Percentiles rank a stretch among this genome's conserved stretches.
Evolutionary conservation across 2,113 vertebrate species (phyloP).

Genomic region (Bubo scandiacus): DNA sequence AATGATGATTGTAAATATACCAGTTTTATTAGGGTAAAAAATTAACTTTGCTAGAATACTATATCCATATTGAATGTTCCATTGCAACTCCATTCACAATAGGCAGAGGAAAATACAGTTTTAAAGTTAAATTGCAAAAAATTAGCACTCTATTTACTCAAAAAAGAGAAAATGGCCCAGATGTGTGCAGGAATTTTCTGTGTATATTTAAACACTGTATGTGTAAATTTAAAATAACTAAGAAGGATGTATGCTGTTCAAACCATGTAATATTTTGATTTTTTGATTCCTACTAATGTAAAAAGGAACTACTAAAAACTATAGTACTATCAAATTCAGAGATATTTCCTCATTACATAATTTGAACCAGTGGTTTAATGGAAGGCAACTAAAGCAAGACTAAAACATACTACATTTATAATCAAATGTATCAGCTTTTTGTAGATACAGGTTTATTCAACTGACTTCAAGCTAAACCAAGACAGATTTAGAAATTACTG

Average conservation of each 20-base stretch:
- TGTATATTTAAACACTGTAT: neutral
- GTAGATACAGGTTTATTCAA: neutral
- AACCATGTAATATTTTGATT: neutral
- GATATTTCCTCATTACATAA: neutral
- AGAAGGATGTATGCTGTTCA: neutral
- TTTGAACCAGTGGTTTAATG: neutral
- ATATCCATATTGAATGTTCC: neutral
- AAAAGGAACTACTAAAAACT: neutral
- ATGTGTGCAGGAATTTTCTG: neutral
- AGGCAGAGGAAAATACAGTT: neutral
- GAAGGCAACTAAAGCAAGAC: neutral
- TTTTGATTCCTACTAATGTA: neutral
- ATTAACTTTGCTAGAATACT: neutral
- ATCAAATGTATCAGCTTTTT: neutral
- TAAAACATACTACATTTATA: neutral
- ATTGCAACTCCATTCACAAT: neutral
- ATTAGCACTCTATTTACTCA: neutral
- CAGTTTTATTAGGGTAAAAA: neutral
- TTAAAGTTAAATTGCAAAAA: neutral
- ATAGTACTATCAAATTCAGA: neutral
- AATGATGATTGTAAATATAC: neutral
- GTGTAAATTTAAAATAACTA: neutral
- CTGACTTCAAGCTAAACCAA: neutral
- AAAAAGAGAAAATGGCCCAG: neutral
- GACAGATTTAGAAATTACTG: neutral